Evolutionary conservation across 2,888 invertebrate genomes (phyloP).

Genomic region (Mactromeris polynyma): DNA sequence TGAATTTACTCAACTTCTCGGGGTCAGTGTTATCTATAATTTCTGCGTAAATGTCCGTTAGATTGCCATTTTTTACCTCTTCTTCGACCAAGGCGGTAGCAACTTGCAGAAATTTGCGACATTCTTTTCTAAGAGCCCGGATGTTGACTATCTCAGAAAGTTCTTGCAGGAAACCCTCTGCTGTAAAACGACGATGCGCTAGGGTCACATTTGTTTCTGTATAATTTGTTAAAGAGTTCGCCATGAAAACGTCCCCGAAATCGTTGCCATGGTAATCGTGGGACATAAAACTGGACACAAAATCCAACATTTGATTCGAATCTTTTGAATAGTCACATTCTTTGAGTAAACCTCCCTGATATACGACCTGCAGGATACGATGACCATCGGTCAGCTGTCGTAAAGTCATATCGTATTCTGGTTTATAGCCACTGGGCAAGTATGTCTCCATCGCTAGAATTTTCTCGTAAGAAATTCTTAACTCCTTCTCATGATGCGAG

Average conservation of each 20-base stretch:
- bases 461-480: constrained; percentile 73
- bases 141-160: constrained; percentile 45
- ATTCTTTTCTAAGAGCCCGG: constrained; percentile 38
- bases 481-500: constrained; percentile 67
- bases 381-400: constrained; percentile 76
- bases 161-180: constrained; percentile 35
- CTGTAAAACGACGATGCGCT: constrained; percentile 41
- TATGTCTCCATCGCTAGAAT: constrained; percentile 74
- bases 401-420: constrained; percentile 70
- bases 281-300: constrained; percentile 69
- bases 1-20: constrained; percentile 36
- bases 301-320: constrained; percentile 66
- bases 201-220: constrained; percentile 37
- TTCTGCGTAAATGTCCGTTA: constrained; percentile 49
- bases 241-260: constrained; percentile 59
- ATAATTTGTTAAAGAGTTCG: constrained; percentile 27
- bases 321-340: constrained; percentile 77
- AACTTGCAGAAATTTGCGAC: constrained; percentile 46
- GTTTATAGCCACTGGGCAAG: constrained; percentile 43
- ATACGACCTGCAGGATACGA: constrained; percentile 74
- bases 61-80: constrained; percentile 47
- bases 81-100: constrained; percentile 44
- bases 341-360: constrained; percentile 73
- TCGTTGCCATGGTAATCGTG: constrained; percentile 27
- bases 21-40: constrained; percentile 42